phyloP scores from a whole-genome alignment of 2,797 vertebrate genomes.

The Leuciscus waleckii region DNA sequence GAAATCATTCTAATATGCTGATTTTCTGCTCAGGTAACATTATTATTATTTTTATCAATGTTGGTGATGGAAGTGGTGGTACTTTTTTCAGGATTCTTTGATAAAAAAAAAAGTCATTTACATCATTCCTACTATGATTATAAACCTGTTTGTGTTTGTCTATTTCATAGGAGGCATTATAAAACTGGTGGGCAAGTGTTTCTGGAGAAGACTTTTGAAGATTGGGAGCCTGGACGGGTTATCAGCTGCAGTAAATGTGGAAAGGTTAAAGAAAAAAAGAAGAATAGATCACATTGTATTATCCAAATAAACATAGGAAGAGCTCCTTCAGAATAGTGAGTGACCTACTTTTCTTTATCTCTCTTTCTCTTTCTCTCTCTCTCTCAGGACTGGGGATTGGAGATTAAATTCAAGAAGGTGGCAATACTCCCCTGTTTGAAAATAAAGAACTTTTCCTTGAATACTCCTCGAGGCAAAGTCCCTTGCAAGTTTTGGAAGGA shows the following conservation, averaged over 20 bases:
- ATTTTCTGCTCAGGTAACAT: background rate
- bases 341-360: background rate
- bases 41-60: background rate
- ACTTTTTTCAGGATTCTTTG: background rate
- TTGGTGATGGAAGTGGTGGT: background rate
- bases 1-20: background rate
- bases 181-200: conserved; percentile 59
- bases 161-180: conserved; percentile 79
- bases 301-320: background rate
- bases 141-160: background rate
- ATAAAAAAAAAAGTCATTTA: background rate
- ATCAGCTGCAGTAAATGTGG: conserved; percentile 82
- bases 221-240: conserved; percentile 86
- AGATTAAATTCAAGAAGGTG: conserved; percentile 83
- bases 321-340: background rate
- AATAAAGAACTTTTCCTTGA: conserved; percentile 83
- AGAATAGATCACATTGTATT: background rate
- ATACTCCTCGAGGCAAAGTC: conserved; percentile 72
- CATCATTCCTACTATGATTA: background rate
- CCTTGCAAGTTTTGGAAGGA: conserved; percentile 87
- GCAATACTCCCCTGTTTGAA: conserved; percentile 84
- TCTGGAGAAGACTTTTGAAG: conserved; percentile 78
- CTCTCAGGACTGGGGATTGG: conserved; percentile 87
- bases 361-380: background rate
- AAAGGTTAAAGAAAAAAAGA: conserved; percentile 71